Conservation (phyloP, 1,140 invertebrate genomes). For the Mizuhopecten yessoensis region DNA sequence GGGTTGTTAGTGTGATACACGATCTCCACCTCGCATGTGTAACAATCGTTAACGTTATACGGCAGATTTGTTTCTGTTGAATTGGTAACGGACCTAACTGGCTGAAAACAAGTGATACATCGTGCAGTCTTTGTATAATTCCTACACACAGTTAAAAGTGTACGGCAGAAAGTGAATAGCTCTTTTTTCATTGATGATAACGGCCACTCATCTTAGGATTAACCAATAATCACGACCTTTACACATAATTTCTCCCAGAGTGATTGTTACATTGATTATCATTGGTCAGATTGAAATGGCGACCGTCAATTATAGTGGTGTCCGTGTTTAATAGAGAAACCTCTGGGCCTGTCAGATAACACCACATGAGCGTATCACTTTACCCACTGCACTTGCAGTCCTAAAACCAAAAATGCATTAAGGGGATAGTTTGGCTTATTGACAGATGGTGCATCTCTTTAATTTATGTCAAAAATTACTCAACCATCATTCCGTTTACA, state of each 20-base stretch:
- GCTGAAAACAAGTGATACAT: conserved; percentile 15
- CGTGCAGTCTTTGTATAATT: neutral
- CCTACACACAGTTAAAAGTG: neutral
- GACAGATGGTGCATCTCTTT: neutral
- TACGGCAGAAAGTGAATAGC: neutral
- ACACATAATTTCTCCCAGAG: neutral
- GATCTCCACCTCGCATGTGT: neutral
- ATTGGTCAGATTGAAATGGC: neutral
- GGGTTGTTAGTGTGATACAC: neutral
- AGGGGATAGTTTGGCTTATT: neutral
- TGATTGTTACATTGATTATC: neutral
- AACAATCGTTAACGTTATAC: neutral
- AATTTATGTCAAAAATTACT: neutral
- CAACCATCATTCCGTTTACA: neutral
- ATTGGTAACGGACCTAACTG: neutral
- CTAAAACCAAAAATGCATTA: conserved; percentile 26
- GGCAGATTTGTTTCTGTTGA: neutral
- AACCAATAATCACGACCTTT: neutral
- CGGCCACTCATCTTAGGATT: neutral
- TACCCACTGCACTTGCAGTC: neutral
- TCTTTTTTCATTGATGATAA: neutral
- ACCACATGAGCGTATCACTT: neutral
- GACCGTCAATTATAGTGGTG: neutral
- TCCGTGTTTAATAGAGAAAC: neutral
- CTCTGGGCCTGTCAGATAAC: neutral